Percentiles rank a stretch among this genome's conserved stretches.
phyloP scores from a whole-genome alignment of 2,888 invertebrate species.

The Ochropleura leucogaster region DNA sequence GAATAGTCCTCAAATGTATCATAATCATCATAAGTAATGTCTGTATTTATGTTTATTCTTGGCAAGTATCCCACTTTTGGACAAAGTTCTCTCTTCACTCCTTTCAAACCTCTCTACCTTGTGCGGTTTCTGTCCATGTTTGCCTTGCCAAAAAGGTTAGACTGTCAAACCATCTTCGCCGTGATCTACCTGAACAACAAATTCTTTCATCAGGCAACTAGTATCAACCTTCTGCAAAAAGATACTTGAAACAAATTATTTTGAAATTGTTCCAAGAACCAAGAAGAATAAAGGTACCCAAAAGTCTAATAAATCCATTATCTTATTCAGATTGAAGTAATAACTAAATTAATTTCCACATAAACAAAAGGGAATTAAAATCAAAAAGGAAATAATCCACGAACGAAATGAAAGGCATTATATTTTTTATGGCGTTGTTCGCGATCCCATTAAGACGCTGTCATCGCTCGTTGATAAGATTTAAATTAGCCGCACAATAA shows the following conservation, averaged over 20 bases:
- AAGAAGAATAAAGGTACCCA: background rate
- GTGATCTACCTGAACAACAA: background rate
- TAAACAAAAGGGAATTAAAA: constrained; percentile 72
- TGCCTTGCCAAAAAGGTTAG: background rate
- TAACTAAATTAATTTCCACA: constrained; percentile 71
- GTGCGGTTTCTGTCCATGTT: background rate
- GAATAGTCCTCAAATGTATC: background rate
- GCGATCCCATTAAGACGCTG: constrained; percentile 89
- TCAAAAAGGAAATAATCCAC: constrained; percentile 63
- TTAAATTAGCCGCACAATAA: constrained; percentile 90
- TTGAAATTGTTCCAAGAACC: background rate
- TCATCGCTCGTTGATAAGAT: constrained; percentile 90
- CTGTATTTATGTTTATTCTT: no score
- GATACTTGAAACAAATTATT: background rate
- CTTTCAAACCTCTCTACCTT: background rate
- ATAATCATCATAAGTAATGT: no score
- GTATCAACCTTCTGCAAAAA: background rate
- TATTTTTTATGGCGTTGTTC: constrained; percentile 84
- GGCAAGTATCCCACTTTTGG: background rate
- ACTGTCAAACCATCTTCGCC: background rate
- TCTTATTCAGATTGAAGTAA: constrained; percentile 56
- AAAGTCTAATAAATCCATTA: constrained; percentile 39
- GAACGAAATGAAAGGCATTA: constrained; percentile 75
- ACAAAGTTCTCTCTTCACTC: no score
- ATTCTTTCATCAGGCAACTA: background rate